Base-by-base conservation (phyloP, 2,888 invertebrate genomes). In the Scaeva pyrastri region DNA sequence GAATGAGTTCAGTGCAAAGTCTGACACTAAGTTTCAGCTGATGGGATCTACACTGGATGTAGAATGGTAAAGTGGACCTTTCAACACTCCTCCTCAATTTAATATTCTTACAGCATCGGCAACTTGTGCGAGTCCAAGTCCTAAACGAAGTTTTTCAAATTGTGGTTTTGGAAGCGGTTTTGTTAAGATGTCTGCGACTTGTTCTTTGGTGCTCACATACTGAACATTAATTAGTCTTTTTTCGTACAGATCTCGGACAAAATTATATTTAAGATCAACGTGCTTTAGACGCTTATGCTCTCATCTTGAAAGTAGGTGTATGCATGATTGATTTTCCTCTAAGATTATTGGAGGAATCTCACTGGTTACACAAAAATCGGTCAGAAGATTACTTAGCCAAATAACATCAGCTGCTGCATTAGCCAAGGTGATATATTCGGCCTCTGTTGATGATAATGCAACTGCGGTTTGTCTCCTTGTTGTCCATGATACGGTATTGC, bases 201-300 rank as follows among this genome's bases (percentile, higher is more conserved):
- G 21, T 21, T 52, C 52, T 23, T 52, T 52, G n/a, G 43, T 43
- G 23, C 23, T 52, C 19, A 52, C 52, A 23, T 52, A 52, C 23
- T 52, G 52, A 52, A 52, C 52, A 52, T 23, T 11, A 23, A 52
- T 52, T 10, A 52, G 23, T 52, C 52, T 19, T 12, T 52, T 52
- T 23, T 52, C 52, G 23, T 52, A 52, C 19, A 52, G 60, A 21
- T 64, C 41, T 64, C n/a, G 43, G 6, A 66, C 19, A 31, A 68
- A 68, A 39, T 68, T 68, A 8, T 50, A 50, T 19, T 68, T 68
- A 31, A 68, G 12, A 31, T 68, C 70, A 52, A 70, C 52, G 52
- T 70, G 70, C 36, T 70, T 70, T 36, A 70, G 16, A 19, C 70
- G 70, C 52, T 70, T 70, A 6, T 52, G 50, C 23, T 70, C 52